Evolutionary conservation across 2,797 vertebrate species (phyloP).

Genomic region (Pseudomugil tenellus): DNA sequence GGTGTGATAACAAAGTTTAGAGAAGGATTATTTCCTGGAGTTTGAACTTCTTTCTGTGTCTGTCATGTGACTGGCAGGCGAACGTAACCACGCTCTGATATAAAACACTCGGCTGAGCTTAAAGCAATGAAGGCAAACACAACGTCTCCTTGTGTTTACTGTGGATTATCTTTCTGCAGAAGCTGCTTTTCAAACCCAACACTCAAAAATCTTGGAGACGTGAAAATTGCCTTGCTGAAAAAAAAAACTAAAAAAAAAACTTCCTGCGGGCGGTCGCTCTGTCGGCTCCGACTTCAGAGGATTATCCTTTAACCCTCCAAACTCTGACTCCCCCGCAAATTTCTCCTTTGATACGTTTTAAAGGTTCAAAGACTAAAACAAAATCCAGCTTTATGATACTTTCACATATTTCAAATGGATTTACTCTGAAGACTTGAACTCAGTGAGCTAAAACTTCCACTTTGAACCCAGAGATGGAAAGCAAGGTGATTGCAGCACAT

Average conservation of each 20-base stretch:
- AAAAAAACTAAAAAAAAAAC: slow-evolving; percentile 20
- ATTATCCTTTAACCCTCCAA: slow-evolving; percentile 56
- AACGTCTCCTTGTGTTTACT: slow-evolving; percentile 49
- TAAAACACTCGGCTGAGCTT: slow-evolving; percentile 47
- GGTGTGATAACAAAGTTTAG: slow-evolving; percentile 46
- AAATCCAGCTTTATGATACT: slow-evolving; percentile 32
- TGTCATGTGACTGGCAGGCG: slow-evolving; percentile 56
- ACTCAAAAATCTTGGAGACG: slow-evolving; percentile 8
- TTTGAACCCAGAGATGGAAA: slow-evolving; percentile 22
- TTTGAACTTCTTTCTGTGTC: slow-evolving; percentile 28
- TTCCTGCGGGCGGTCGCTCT: slow-evolving; percentile 23
- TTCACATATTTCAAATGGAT: slow-evolving; percentile 21
- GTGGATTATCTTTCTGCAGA: slow-evolving; percentile 51
- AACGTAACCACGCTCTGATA: slow-evolving; percentile 29
- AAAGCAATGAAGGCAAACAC: slow-evolving; percentile 49
- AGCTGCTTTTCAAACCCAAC: slow-evolving; percentile 7
- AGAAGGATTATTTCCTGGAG: slow-evolving; percentile 53
- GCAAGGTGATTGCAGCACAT: slow-evolving; percentile 5
- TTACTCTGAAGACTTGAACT: slow-evolving; percentile 11
- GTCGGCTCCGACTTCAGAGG: slow-evolving; percentile 40
- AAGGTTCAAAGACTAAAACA: slow-evolving; percentile 42
- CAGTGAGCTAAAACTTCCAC: background rate
- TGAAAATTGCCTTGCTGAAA: slow-evolving; percentile 5
- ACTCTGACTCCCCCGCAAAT: slow-evolving; percentile 49
- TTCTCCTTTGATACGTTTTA: slow-evolving; percentile 37